Conservation (phyloP, 2,113 vertebrate genomes). For the Fregata magnificens region DNA sequence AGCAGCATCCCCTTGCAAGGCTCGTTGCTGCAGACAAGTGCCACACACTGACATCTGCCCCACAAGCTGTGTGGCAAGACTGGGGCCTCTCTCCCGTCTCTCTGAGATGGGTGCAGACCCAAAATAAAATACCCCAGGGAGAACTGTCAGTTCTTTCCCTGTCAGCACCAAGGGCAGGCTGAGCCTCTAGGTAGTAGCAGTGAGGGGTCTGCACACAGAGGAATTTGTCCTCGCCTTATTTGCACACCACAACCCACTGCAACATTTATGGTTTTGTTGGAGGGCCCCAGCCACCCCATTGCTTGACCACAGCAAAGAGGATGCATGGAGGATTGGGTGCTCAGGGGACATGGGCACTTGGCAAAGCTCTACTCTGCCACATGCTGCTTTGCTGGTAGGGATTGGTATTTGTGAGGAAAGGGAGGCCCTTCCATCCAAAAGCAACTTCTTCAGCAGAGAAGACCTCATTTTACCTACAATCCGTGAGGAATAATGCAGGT, state of each 20-base stretch:
- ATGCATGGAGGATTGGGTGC: fast-evolving
- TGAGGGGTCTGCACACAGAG: background rate
- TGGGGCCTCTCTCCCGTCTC: background rate
- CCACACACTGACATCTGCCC: background rate
- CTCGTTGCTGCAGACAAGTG: background rate
- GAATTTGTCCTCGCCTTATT: background rate
- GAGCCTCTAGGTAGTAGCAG: background rate
- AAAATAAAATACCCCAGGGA: background rate
- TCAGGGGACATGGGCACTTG: background rate
- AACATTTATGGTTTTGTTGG: background rate
- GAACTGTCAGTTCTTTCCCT: background rate
- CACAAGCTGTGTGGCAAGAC: background rate
- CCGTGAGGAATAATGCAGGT: background rate
- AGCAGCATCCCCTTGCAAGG: background rate
- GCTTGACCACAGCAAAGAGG: fast-evolving
- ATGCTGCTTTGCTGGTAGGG: background rate
- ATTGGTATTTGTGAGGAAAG: background rate
- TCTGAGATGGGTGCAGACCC: background rate
- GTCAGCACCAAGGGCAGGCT: background rate
- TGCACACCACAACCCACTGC: background rate
- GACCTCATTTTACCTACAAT: background rate
- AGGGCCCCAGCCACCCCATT: background rate
- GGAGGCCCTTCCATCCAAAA: background rate
- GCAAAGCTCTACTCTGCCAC: background rate
- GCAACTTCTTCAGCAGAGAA: background rate